These are phyloP conservation scores for Caenorhabditis sp. DNA, from an alignment of 2,888 invertebrate species.

Conservation along the genomic window DNA sequence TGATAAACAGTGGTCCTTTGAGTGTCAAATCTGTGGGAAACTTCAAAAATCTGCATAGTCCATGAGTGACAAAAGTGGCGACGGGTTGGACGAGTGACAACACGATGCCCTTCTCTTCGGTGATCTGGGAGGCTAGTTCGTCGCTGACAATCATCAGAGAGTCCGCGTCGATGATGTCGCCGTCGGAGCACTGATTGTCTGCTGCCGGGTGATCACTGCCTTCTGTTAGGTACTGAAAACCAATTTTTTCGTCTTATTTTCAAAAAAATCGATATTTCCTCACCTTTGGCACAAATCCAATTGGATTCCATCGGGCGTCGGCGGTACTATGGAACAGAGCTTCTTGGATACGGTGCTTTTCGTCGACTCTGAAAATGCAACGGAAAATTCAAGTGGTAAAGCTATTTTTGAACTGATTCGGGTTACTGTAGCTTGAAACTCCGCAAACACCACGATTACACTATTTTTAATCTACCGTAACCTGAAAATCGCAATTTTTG, in stretches of 20 bases:
- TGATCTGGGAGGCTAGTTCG: constrained; percentile 60
- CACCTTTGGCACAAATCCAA: constrained; percentile 74
- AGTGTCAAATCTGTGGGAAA: constrained; percentile 70
- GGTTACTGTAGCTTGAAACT: too few species aligned
- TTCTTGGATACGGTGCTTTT: constrained; percentile 63
- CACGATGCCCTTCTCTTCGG: constrained; percentile 68
- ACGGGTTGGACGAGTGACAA: constrained; percentile 68
- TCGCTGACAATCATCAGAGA: constrained; percentile 65
- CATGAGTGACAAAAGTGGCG: constrained; percentile 68
- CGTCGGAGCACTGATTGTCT: constrained; percentile 36
- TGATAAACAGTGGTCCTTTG: constrained; percentile 73
- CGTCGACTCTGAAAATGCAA: constrained; percentile 63
- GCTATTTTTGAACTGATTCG: too few species aligned
- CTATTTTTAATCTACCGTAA: too few species aligned
- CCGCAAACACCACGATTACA: too few species aligned
- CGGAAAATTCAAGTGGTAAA: too few species aligned
- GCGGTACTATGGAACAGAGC: constrained; percentile 43
- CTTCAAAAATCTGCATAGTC: constrained; percentile 52
- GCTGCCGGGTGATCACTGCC: constrained; percentile 16
- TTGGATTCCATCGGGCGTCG: constrained; percentile 69
- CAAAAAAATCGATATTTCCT: too few species aligned
- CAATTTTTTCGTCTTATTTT: too few species aligned
- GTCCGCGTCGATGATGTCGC: constrained; percentile 59
- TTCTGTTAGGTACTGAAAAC: constrained; percentile 63
- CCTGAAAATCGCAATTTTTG: too few species aligned